Conservation (phyloP, 2,888 invertebrate genomes). For the Zygothrica quintamaculata region DNA sequence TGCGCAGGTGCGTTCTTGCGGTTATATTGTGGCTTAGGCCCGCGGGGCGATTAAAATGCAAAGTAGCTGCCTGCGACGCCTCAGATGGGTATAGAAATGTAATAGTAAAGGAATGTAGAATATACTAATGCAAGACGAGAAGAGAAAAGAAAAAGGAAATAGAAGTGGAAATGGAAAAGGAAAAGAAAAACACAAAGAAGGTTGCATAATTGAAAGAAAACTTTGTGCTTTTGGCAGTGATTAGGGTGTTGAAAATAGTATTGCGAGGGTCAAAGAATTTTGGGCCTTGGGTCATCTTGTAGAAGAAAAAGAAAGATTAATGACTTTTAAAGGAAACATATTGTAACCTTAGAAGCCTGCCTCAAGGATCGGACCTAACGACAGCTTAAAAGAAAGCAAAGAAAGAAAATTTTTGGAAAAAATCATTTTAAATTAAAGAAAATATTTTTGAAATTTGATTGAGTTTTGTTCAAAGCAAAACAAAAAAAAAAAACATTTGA, state of each 20-base stretch:
- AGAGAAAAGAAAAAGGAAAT: background rate
- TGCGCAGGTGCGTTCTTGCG: conserved; percentile 57
- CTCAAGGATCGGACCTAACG: too few species aligned
- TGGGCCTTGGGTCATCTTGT: too few species aligned
- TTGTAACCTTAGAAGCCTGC: too few species aligned
- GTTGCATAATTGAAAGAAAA: conserved; percentile 62
- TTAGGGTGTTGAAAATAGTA: conserved; percentile 48
- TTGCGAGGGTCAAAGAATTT: conserved; percentile 6
- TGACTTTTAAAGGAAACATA: background rate
- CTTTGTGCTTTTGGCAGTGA: conserved; percentile 47
- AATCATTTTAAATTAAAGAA: too few species aligned
- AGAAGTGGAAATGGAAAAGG: background rate
- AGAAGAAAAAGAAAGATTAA: background rate
- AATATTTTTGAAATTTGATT: too few species aligned
- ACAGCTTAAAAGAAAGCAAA: too few species aligned
- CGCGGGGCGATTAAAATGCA: conserved; percentile 61
- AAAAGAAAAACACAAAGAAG: conserved; percentile 33
- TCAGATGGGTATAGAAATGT: background rate
- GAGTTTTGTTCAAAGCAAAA: too few species aligned
- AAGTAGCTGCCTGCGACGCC: conserved; percentile 42
- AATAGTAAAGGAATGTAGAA: too few species aligned
- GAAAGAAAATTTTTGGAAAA: too few species aligned
- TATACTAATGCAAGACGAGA: background rate
- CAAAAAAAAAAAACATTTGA: too few species aligned
- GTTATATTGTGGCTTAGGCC: conserved; percentile 47